Evolutionary conservation across 2,888 invertebrate species (phyloP).

Genomic region (Notocelia uddmanniana): DNA sequence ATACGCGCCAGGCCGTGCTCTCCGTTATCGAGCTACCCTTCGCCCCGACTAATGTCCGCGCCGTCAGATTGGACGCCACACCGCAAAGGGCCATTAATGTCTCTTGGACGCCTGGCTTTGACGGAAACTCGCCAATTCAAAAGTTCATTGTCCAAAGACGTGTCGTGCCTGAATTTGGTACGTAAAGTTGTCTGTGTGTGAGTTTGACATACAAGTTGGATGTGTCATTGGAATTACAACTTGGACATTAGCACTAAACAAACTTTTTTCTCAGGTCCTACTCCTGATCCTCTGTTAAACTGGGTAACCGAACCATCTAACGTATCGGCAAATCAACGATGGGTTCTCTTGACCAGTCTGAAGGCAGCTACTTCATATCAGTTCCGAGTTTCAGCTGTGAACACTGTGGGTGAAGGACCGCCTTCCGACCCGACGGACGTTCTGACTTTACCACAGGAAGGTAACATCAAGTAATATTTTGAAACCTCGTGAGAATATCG

Average conservation of each 20-base stretch:
- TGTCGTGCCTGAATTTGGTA: conserved; percentile 94
- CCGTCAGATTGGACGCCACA: conserved; percentile 88
- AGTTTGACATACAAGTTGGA: not conserved
- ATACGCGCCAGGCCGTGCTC: conserved; percentile 93
- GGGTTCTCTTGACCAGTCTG: conserved; percentile 92
- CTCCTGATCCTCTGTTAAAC: conserved; percentile 93
- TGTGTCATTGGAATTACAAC: not conserved
- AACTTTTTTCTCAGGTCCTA: conserved; percentile 85
- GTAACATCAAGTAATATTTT: conserved; percentile 82
- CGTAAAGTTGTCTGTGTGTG: too few relatives aligned
- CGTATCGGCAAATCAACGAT: conserved; percentile 92
- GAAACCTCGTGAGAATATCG: not conserved
- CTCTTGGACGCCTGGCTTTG: conserved; percentile 98
- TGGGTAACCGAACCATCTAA: conserved; percentile 96
- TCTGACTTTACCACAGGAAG: conserved; percentile 97
- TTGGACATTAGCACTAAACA: not conserved
- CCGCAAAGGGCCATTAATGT: conserved; percentile 93
- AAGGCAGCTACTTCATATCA: conserved; percentile 98
- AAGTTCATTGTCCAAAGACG: conserved; percentile 97
- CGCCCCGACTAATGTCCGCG: conserved; percentile 95
- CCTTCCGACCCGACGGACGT: conserved; percentile 96
- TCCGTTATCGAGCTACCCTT: conserved; percentile 97
- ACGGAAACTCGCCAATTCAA: conserved; percentile 97
- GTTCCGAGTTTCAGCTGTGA: conserved; percentile 98
- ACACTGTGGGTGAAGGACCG: conserved; percentile 97